Conservation (phyloP, 2,888 invertebrate genomes). For the Erebia aethiops region DNA sequence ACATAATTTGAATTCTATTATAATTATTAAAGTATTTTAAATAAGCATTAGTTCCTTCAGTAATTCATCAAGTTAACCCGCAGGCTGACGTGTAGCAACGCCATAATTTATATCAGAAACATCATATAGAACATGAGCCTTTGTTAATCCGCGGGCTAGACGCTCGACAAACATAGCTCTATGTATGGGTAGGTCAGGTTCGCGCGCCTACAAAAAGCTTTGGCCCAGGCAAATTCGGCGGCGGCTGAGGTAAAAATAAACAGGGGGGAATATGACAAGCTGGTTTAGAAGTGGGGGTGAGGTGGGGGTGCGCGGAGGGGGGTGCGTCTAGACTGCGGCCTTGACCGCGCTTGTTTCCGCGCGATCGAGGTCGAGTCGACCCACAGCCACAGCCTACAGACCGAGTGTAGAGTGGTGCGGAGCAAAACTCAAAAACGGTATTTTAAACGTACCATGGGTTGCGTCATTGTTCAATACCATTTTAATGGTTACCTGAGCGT, state of each 20-base stretch:
- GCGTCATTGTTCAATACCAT: conserved; percentile 21
- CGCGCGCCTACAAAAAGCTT: conserved; percentile 48
- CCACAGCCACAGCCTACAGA: conserved; percentile 75
- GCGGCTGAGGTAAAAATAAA: conserved; percentile 65
- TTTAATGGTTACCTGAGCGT: neutral
- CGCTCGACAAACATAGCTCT: conserved; percentile 32
- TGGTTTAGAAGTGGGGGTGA: conserved; percentile 36
- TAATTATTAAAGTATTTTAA: neutral
- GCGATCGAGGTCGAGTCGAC: conserved; percentile 71
- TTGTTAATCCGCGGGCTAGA: conserved; percentile 30
- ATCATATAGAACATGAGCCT: conserved; percentile 28
- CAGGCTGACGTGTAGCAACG: conserved; percentile 28
- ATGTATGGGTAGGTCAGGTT: conserved; percentile 62
- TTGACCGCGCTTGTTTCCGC: conserved; percentile 80
- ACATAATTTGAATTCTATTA: neutral
- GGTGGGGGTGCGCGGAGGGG: conserved; percentile 52
- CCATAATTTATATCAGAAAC: conserved; percentile 30
- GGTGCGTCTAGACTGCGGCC: conserved; percentile 78
- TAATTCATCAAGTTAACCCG: conserved; percentile 32
- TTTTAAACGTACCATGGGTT: conserved; percentile 16
- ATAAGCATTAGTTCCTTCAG: conserved; percentile 26
- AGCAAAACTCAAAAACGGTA: conserved; percentile 43
- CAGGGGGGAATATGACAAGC: conserved; percentile 47
- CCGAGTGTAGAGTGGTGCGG: conserved; percentile 62
- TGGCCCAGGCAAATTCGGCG: conserved; percentile 64